A percentile compares a stretch with the other conserved stretches of the same genome.
These are phyloP conservation scores for Operophtera brumata DNA, from an alignment of 2,888 invertebrate species.

Conservation along the genomic window DNA sequence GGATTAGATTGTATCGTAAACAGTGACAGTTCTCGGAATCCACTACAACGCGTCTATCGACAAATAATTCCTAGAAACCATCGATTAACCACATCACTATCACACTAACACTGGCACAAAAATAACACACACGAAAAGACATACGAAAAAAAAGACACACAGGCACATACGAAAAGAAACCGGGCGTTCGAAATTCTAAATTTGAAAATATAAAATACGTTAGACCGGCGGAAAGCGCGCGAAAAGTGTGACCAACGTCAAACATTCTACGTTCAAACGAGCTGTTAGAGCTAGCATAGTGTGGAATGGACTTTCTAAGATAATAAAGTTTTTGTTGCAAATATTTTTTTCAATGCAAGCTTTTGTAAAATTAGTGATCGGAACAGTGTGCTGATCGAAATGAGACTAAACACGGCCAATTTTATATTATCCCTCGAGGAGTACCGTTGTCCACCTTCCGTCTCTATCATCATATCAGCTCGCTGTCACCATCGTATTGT, in stretches of 20 bases:
- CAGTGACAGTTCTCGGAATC: not conserved
- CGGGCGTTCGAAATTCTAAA: conserved; percentile 14
- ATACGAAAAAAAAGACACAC: not conserved
- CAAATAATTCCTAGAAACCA: not conserved
- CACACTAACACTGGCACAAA: conserved; percentile 2
- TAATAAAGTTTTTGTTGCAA: not conserved
- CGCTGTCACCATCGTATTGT: too few relatives aligned
- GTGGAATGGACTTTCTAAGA: conserved; percentile 25
- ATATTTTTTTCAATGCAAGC: too few relatives aligned
- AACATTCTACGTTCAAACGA: conserved; percentile 15
- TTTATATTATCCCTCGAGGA: too few relatives aligned
- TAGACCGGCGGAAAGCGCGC: conserved; percentile 28
- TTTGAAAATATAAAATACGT: conserved; percentile 28
- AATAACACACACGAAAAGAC: too few relatives aligned
- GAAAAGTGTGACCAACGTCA: conserved; percentile 30
- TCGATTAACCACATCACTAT: not conserved
- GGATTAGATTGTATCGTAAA: not conserved
- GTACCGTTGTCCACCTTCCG: too few relatives aligned
- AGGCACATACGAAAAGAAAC: not conserved
- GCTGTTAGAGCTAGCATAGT: conserved; percentile 15
- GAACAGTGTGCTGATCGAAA: too few relatives aligned
- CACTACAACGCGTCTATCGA: not conserved
- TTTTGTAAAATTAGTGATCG: too few relatives aligned
- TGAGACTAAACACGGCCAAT: too few relatives aligned
- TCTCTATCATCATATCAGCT: too few relatives aligned